Evolutionary conservation across 2,888 invertebrate genomes (phyloP).

Genomic region (Caenorhabditis sp.): DNA sequence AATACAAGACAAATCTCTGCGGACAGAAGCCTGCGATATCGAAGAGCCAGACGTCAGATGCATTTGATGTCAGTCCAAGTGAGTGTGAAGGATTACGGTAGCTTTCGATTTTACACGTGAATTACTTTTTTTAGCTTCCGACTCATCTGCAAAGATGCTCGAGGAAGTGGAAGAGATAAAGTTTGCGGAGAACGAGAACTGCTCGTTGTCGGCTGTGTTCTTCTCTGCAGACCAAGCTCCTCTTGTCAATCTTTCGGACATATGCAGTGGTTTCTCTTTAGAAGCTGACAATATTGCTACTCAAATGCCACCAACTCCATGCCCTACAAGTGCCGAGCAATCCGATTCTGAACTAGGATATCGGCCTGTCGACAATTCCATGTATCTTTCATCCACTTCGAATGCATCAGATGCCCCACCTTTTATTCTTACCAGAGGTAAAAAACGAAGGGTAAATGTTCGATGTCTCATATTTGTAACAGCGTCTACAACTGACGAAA

Average conservation of each 20-base stretch:
- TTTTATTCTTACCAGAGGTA: slow-evolving; percentile 58
- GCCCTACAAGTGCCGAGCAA: not conserved
- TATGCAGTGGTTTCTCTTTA: slow-evolving; percentile 85
- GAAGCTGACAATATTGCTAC: slow-evolving; percentile 39
- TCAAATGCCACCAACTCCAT: not conserved
- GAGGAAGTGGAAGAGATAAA: slow-evolving; percentile 73
- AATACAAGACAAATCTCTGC: slow-evolving; percentile 70
- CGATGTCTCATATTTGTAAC: too few species aligned
- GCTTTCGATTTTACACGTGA: not conserved
- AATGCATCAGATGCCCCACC: slow-evolving; percentile 54
- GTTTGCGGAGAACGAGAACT: slow-evolving; percentile 75
- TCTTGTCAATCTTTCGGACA: slow-evolving; percentile 77
- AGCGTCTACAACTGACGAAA: slow-evolving; percentile 67
- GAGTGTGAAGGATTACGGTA: not conserved
- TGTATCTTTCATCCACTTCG: slow-evolving; percentile 26
- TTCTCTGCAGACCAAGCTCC: slow-evolving; percentile 72
- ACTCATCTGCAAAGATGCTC: slow-evolving; percentile 65
- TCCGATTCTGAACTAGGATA: not conserved
- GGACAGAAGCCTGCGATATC: slow-evolving; percentile 59
- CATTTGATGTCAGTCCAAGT: slow-evolving; percentile 71
- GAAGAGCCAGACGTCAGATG: slow-evolving; percentile 71
- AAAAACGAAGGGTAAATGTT: not conserved
- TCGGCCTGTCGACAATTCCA: not conserved
- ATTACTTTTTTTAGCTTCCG: slow-evolving; percentile 61
- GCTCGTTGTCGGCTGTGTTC: slow-evolving; percentile 63